phyloP scores from a whole-genome alignment of 2,113 vertebrate species.

The Gallinago paraguaiae region DNA sequence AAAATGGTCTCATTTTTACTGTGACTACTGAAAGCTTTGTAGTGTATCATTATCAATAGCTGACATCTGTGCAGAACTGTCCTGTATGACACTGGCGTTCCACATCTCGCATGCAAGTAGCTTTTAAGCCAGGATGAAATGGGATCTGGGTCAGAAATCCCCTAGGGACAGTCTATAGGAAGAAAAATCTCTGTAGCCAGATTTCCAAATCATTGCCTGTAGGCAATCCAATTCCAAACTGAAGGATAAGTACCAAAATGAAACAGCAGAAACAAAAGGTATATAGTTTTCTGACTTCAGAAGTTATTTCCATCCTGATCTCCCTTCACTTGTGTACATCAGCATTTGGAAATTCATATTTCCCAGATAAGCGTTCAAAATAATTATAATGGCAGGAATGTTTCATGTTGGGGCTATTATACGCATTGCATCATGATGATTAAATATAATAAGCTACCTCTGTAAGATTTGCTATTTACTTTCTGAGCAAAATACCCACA shows the following conservation, averaged over 20 bases:
- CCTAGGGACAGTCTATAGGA: constrained; percentile 17
- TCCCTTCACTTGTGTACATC: neutral
- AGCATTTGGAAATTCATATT: neutral
- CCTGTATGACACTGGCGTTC: constrained; percentile 10
- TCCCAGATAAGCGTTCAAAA: constrained; percentile 10
- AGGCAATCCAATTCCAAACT: constrained; percentile 25
- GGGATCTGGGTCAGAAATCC: constrained; percentile 40
- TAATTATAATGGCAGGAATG: constrained; percentile 2
- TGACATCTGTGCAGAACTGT: constrained; percentile 50
- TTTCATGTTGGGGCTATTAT: neutral
- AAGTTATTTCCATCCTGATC: neutral
- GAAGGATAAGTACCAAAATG: constrained; percentile 29
- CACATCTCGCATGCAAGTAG: neutral
- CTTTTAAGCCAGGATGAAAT: constrained; percentile 59
- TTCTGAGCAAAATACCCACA: neutral
- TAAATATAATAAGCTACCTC: neutral
- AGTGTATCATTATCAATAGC: neutral
- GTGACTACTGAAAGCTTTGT: neutral
- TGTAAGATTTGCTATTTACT: neutral
- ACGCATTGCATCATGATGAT: neutral
- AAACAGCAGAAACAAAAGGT: neutral
- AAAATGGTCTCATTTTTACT: neutral
- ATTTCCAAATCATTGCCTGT: constrained; percentile 54
- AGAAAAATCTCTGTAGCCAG: constrained; percentile 17
- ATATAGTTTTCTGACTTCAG: neutral